Percentiles rank a stretch among this genome's conserved stretches.
phyloP scores from a whole-genome alignment of 2,113 vertebrate species.

The Polyodon spathula region DNA sequence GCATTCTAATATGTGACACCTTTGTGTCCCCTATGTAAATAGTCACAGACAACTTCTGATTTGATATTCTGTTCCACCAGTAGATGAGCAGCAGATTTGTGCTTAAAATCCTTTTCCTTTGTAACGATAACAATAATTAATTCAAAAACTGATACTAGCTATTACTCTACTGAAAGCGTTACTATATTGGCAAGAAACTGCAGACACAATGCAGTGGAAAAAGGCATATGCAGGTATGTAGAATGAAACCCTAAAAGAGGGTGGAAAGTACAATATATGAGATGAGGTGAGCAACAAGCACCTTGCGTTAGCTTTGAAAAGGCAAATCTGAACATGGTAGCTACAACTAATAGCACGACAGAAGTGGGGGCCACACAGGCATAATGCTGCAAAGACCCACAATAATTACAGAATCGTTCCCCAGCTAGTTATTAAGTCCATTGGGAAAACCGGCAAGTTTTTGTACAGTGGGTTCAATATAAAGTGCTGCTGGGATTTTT shows the following conservation, averaged over 20 bases:
- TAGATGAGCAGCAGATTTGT: slow-evolving; percentile 96
- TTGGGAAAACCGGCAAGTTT: slow-evolving; percentile 69
- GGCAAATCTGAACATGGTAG: slow-evolving; percentile 87
- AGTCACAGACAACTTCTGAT: slow-evolving; percentile 91
- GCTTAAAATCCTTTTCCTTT: slow-evolving; percentile 96
- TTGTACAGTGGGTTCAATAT: slow-evolving; percentile 97
- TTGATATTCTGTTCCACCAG: slow-evolving; percentile 87
- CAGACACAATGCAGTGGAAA: slow-evolving; percentile 88
- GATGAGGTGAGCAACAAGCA: slow-evolving; percentile 78
- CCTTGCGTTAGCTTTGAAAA: slow-evolving; percentile 87
- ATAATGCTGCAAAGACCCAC: slow-evolving; percentile 64
- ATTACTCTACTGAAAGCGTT: slow-evolving; percentile 97
- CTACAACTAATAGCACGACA: slow-evolving; percentile 81
- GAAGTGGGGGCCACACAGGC: slow-evolving; percentile 66
- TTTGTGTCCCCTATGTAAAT: slow-evolving; percentile 82
- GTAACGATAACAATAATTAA: slow-evolving; percentile 88
- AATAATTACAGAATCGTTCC: slow-evolving; percentile 64
- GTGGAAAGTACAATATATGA: slow-evolving; percentile 77
- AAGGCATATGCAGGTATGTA: slow-evolving; percentile 79
- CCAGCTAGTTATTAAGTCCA: slow-evolving; percentile 66
- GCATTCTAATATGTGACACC: slow-evolving; percentile 94
- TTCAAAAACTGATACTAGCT: slow-evolving; percentile 91
- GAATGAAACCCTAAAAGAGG: slow-evolving; percentile 74
- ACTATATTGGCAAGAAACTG: slow-evolving; percentile 97
- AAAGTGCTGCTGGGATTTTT: slow-evolving; percentile 97